phyloP scores from a whole-genome alignment of 2,888 invertebrate species.

The Corbicula japonica region DNA sequence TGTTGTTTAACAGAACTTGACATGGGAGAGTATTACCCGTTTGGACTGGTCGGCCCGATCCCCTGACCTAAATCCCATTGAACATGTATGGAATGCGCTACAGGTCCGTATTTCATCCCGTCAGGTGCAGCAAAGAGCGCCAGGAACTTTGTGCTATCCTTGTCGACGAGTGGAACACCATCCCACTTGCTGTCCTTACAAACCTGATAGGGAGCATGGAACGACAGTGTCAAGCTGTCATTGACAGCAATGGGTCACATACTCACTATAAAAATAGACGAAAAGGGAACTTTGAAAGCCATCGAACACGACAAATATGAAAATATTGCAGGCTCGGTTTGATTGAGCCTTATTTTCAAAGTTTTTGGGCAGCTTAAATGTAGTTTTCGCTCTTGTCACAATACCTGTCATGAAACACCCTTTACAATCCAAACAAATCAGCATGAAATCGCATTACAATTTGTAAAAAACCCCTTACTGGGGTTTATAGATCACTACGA shows the following conservation, averaged over 20 bases:
- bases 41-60: slow-evolving; percentile 20
- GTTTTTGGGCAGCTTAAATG: too few species aligned
- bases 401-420: too few species aligned
- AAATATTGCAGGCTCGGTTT: too few species aligned
- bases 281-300: too few species aligned
- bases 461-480: too few species aligned
- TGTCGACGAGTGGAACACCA: slow-evolving; percentile 12
- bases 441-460: too few species aligned
- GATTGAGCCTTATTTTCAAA: too few species aligned
- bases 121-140: slow-evolving; percentile 5
- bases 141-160: slow-evolving; percentile 7
- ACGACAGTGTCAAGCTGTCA: slow-evolving; percentile 6
- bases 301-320: too few species aligned
- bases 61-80: slow-evolving; percentile 24
- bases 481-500: too few species aligned
- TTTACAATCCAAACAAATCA: too few species aligned
- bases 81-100: slow-evolving; percentile 19
- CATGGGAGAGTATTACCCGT: too few species aligned
- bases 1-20: neutral
- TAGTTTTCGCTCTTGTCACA: too few species aligned
- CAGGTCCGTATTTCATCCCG: slow-evolving; percentile 8
- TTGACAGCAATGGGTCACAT: slow-evolving; percentile 3
- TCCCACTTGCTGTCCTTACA: neutral
- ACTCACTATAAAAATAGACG: neutral
- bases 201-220: slow-evolving; percentile 7